Percentiles rank a stretch among this genome's conserved stretches.
Conservation (phyloP, 2,888 invertebrate genomes). For the Lepeophtheirus nordmannii region DNA sequence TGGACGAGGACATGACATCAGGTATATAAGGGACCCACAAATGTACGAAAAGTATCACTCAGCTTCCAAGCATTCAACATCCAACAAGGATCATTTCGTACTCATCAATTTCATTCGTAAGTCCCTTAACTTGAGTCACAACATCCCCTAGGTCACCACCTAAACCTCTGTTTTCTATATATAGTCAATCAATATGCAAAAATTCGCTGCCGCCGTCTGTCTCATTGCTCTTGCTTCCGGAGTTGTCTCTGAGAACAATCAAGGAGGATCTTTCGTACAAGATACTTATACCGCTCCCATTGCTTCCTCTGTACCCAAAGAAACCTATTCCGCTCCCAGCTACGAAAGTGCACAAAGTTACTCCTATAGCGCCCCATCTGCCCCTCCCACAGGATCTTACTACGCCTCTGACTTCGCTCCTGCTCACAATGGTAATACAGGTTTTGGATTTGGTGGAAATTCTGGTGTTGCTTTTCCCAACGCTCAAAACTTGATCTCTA, state of each 20-base stretch:
- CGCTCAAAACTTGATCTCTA: neutral
- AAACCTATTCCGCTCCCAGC: neutral
- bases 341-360: neutral
- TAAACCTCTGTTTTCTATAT: no score
- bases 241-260: neutral
- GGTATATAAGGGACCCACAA: no score
- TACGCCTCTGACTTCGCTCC: neutral
- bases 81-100: no score
- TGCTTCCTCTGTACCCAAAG: neutral
- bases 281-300: slow-evolving; percentile 3
- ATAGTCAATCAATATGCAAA: no score
- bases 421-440: neutral
- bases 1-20: no score
- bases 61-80: no score
- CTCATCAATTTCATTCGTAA: no score
- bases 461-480: neutral
- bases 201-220: no score
- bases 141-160: no score
- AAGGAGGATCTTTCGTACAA: neutral
- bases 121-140: no score
- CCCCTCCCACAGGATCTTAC: neutral
- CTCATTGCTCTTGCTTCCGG: neutral
- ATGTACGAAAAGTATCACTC: no score
- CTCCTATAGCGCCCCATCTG: neutral
- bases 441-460: neutral